Evolutionary conservation across 2,113 vertebrate genomes (phyloP), one percentile per base, ranked within the genome.

Genomic region (Mastomys coucha): DNA sequence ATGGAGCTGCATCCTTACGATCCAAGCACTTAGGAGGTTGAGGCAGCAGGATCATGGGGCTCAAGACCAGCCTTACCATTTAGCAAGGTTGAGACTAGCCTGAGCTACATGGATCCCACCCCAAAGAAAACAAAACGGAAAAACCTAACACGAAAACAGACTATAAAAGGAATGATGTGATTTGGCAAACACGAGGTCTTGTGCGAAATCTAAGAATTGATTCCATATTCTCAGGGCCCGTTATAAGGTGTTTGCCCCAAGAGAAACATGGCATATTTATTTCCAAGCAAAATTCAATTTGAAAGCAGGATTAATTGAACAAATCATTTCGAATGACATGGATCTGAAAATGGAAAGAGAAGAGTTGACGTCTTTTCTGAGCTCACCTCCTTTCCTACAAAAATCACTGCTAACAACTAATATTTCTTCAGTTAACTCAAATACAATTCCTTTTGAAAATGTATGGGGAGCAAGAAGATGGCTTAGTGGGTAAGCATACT

Each of bases 221-320:
- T 93, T 95, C 90, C 91, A 90, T 42, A 86, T 95, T 96, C 95
- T 75, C 45, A 8, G 22, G 13, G 76, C 84, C 58, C 95, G 96
- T 97, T 81, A 93, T 39, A n/a, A 88, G 91, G 91, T 95, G 94
- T 91, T 93, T 39, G 11, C 80, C 91, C 93, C 90, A 58, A 91
- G 91, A 86, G 84, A 77, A n/a, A 63, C 73, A 42, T n/a, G 67
- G 80, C 73, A 7, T 92, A 96, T 97, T 97, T 97, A 90, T 91
- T 97, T 97, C 92, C 33, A 58, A 85, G 90, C 89, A 77, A 93
- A 95, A 97, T 94, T 91, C 76, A 92, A 93, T 96, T 93, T 90
- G 80, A 97, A 95, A 63, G 92, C 85, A 94, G 53, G n/a, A 90
- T 90, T 96, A 97, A 97, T 93, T 96, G 93, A 95, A 97, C 96